Conservation (phyloP, 2,113 vertebrate species). For the Proteles cristata region DNA sequence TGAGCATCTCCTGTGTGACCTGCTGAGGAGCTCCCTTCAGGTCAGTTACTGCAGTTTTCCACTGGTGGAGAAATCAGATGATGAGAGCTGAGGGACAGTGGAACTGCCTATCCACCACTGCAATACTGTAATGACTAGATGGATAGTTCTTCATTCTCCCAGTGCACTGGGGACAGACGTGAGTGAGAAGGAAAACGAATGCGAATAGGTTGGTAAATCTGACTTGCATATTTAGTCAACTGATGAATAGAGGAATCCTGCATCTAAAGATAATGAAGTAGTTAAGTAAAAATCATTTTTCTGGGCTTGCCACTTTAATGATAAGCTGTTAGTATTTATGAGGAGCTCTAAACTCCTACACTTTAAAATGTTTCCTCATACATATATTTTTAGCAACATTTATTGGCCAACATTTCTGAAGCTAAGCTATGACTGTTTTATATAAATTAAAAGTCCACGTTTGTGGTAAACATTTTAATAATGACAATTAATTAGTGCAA, state of each 20-base stretch:
- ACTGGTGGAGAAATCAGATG: not conserved
- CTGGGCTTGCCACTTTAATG: not conserved
- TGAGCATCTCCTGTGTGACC: not conserved
- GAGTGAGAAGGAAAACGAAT: not conserved
- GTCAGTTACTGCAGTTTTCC: not conserved
- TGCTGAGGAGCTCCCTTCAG: not conserved
- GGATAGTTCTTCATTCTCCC: not conserved
- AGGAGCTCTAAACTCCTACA: not conserved
- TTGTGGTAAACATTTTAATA: not conserved
- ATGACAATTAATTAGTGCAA: not conserved
- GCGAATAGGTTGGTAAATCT: not conserved
- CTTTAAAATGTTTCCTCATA: not conserved
- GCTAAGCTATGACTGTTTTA: not conserved
- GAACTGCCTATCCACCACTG: not conserved
- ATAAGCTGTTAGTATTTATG: not conserved
- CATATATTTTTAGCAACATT: not conserved
- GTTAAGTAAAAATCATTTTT: not conserved
- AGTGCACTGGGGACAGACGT: not conserved
- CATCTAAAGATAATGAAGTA: not conserved
- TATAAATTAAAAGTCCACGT: not conserved
- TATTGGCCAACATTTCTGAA: not conserved
- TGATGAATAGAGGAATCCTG: not conserved
- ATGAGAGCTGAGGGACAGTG: not conserved
- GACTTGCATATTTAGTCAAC: not conserved
- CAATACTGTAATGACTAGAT: not conserved